These are phyloP conservation scores for Lycia hirtaria DNA, from an alignment of 2,888 invertebrate genomes.

Conservation along the genomic window DNA sequence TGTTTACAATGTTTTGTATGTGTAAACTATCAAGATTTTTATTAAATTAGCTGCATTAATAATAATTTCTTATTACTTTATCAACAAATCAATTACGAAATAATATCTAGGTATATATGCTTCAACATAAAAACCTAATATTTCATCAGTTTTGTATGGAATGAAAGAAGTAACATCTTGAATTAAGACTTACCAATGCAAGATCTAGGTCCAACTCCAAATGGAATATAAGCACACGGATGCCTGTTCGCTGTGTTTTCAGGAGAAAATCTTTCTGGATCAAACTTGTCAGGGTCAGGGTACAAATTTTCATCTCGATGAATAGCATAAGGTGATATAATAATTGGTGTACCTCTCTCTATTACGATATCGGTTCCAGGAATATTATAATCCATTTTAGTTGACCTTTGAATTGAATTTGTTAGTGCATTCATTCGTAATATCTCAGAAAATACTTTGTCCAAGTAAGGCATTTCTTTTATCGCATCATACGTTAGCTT, in stretches of 20 bases:
- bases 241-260: slow-evolving; percentile 59
- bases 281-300: slow-evolving; percentile 73
- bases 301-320: slow-evolving; percentile 75
- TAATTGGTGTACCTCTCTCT: slow-evolving; percentile 58
- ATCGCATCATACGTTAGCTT: slow-evolving; percentile 66
- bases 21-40: too few relatives aligned
- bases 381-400: slow-evolving; percentile 57
- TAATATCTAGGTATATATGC: too few relatives aligned
- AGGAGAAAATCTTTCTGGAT: slow-evolving; percentile 75
- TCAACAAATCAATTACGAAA: too few relatives aligned
- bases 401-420: slow-evolving; percentile 60
- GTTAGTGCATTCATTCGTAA: slow-evolving; percentile 70
- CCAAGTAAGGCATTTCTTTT: slow-evolving; percentile 68
- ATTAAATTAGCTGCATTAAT: too few relatives aligned
- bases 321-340: slow-evolving; percentile 66
- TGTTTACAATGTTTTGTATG: too few relatives aligned
- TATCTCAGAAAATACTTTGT: slow-evolving; percentile 62
- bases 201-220: slow-evolving; percentile 72
- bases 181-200: slow-evolving; percentile 67
- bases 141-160: too few relatives aligned
- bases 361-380: slow-evolving; percentile 62
- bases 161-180: too few relatives aligned
- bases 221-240: slow-evolving; percentile 68
- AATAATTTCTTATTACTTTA: too few relatives aligned
- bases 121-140: too few relatives aligned